These are phyloP conservation scores for Amblyteles armatorius DNA, from an alignment of 2,888 invertebrate genomes.

Conservation along the genomic window DNA sequence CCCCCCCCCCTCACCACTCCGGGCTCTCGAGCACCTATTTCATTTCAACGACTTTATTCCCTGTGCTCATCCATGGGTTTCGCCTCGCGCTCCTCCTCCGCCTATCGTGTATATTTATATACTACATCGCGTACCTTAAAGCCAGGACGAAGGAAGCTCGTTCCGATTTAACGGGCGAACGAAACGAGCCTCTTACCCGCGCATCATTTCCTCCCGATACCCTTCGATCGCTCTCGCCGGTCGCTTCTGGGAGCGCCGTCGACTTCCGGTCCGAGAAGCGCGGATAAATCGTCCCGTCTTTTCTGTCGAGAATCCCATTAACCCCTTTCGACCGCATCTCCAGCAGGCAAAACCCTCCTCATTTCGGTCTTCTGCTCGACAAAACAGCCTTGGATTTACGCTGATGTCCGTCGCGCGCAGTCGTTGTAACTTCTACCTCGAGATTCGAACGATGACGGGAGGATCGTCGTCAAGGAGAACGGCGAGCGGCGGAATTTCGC, in stretches of 20 bases:
- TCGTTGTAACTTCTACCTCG: neutral
- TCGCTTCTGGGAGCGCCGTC: conserved; percentile 56
- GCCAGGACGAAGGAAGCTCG: conserved; percentile 41
- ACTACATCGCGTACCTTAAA: conserved; percentile 24
- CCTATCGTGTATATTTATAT: conserved; percentile 28
- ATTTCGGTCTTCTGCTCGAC: conserved; percentile 13
- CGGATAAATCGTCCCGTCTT: conserved; percentile 72
- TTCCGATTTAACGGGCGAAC: conserved; percentile 69
- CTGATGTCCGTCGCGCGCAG: neutral
- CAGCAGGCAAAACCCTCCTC: neutral
- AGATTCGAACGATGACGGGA: neutral
- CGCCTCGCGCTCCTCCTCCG: neutral
- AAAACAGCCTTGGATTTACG: neutral
- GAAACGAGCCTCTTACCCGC: conserved; percentile 75
- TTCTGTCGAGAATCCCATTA: conserved; percentile 26
- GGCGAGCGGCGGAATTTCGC: neutral
- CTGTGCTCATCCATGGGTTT: conserved; percentile 3
- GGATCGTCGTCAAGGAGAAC: neutral
- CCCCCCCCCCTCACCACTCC: neutral
- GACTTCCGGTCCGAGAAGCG: conserved; percentile 60
- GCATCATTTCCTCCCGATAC: conserved; percentile 79
- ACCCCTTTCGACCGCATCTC: conserved; percentile 15
- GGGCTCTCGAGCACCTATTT: conserved; percentile 41
- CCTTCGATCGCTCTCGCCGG: conserved; percentile 46
- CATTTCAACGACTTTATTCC: conserved; percentile 48